phyloP scores from a whole-genome alignment of 2,113 vertebrate genomes.

The Leuciscus idus region DNA sequence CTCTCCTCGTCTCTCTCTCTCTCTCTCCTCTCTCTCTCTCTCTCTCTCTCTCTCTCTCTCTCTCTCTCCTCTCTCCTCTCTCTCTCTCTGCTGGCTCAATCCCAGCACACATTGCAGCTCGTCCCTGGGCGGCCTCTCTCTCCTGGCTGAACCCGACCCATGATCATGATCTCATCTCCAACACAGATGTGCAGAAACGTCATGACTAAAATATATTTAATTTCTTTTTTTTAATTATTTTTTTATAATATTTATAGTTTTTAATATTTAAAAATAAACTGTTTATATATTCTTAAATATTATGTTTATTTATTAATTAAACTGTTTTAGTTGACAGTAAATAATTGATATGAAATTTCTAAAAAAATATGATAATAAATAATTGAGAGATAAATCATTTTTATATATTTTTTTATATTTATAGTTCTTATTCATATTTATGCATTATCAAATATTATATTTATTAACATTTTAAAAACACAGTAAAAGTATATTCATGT shows the following conservation, averaged over 20 bases:
- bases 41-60: neutral
- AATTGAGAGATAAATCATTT: no score
- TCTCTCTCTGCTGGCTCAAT: neutral
- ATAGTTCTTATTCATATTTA: neutral
- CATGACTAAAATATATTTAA: neutral
- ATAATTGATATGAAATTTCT: no score
- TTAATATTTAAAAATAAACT: no score
- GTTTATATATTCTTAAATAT: neutral
- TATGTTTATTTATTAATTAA: no score
- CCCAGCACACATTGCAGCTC: conserved; percentile 5
- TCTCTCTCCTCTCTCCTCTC: neutral
- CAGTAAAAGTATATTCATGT: neutral
- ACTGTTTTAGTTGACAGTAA: no score
- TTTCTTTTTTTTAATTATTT: no score
- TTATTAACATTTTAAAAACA: neutral
- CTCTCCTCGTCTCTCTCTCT: neutral
- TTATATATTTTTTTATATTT: neutral
- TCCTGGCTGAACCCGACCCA: neutral
- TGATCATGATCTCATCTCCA: conserved; percentile 11
- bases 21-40: neutral
- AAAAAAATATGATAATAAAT: no score
- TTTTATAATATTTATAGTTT: no score
- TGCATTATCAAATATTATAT: neutral
- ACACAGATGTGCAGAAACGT: neutral
- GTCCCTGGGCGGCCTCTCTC: neutral